These are phyloP conservation scores for Gorsachius magnificus DNA, from an alignment of 2,797 vertebrate genomes.

Conservation along the genomic window DNA sequence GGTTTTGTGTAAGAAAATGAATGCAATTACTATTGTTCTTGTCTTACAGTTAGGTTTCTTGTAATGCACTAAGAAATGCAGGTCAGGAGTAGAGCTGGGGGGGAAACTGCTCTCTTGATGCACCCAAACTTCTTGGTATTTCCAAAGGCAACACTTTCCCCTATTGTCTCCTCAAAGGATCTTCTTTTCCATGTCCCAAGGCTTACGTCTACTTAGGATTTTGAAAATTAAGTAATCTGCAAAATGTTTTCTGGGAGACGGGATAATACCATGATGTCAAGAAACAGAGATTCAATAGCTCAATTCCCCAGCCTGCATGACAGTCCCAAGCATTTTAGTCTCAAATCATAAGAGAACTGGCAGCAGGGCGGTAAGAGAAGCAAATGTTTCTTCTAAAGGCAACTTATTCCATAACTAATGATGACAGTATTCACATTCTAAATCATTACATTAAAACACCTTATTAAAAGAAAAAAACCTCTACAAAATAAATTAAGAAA, in stretches of 20 bases:
- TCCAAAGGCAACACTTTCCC: not conserved
- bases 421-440: not conserved
- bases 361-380: not conserved
- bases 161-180: not conserved
- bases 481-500: conserved; percentile 24
- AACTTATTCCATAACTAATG: not conserved
- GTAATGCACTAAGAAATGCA: not conserved
- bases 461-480: not conserved
- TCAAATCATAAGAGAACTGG: not conserved
- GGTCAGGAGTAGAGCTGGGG: not conserved
- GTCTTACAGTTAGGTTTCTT: not conserved
- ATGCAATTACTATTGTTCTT: not conserved
- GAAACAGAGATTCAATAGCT: not conserved
- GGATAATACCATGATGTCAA: not conserved
- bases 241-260: not conserved
- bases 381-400: not conserved
- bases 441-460: not conserved
- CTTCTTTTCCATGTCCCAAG: not conserved
- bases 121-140: not conserved
- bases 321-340: not conserved
- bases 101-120: not conserved
- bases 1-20: not conserved
- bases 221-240: not conserved
- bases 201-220: not conserved
- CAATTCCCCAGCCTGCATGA: not conserved